A percentile compares a stretch with the other conserved stretches of the same genome.
phyloP scores from a whole-genome alignment of 2,113 vertebrate species.

The Triplophysa tibetana region DNA sequence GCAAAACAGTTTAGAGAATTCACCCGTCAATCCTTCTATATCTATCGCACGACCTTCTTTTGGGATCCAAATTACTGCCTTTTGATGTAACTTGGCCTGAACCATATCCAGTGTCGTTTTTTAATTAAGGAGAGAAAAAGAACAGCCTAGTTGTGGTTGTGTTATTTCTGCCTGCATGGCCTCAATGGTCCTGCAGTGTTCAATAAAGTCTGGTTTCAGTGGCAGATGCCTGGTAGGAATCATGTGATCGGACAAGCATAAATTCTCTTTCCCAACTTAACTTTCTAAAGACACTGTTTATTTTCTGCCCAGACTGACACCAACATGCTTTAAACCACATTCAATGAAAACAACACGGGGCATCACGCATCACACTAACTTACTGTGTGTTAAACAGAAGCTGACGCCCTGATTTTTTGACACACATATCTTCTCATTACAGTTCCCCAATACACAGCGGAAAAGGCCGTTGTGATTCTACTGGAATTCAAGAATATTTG shows the following conservation, averaged over 20 bases:
- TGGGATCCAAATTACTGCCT: constrained; percentile 23
- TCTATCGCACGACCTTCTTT: constrained; percentile 11
- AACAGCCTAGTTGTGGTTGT: constrained; percentile 54
- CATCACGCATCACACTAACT: constrained; percentile 52
- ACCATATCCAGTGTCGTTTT: neutral
- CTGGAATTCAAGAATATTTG: neutral
- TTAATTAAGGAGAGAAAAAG: constrained; percentile 31
- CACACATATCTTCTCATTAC: constrained; percentile 51
- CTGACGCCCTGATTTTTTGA: constrained; percentile 43
- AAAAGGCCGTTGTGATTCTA: neutral
- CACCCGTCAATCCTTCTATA: neutral
- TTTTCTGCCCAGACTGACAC: constrained; percentile 55
- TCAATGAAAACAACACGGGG: constrained; percentile 60
- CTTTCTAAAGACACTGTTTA: constrained; percentile 65
- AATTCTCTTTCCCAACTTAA: constrained; percentile 62
- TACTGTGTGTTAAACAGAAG: constrained; percentile 60
- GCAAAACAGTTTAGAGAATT: neutral
- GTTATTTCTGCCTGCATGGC: constrained; percentile 58
- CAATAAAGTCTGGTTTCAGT: constrained; percentile 62
- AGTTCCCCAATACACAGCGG: neutral
- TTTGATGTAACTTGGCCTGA: constrained; percentile 37
- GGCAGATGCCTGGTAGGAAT: constrained; percentile 65
- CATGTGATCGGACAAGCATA: constrained; percentile 63
- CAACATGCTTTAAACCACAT: constrained; percentile 60
- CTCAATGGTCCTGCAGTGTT: constrained; percentile 48